These are phyloP conservation scores for Stenurella melanura DNA, from an alignment of 2,888 invertebrate genomes.

Conservation along the genomic window DNA sequence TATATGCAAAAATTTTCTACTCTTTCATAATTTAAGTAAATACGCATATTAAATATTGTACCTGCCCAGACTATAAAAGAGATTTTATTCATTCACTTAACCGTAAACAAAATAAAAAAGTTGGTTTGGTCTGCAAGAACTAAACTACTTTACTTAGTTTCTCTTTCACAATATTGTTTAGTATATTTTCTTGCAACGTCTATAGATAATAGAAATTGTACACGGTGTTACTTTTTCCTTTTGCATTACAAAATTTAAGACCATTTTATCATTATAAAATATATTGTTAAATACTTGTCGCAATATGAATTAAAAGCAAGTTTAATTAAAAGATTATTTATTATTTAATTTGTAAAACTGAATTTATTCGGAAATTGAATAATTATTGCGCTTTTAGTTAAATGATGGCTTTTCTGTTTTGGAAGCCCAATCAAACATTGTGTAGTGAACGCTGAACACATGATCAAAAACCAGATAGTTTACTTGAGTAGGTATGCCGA, in stretches of 20 bases:
- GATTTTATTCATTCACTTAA: constrained; percentile 23
- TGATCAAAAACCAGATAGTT: too few relatives aligned
- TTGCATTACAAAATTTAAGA: constrained; percentile 33
- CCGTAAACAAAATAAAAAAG: constrained; percentile 28
- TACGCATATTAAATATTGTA: neutral
- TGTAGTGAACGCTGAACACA: too few relatives aligned
- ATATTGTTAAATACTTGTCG: constrained; percentile 26
- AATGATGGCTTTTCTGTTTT: too few relatives aligned
- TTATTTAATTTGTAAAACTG: too few relatives aligned
- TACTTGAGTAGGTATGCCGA: too few relatives aligned
- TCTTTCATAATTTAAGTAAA: too few relatives aligned
- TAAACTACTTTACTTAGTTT: constrained; percentile 31
- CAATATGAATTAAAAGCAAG: constrained; percentile 9
- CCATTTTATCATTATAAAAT: neutral
- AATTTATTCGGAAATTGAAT: too few relatives aligned
- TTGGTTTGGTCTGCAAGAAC: constrained; percentile 14
- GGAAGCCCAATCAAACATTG: too few relatives aligned
- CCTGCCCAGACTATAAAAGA: neutral
- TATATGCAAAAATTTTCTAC: neutral
- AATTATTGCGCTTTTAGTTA: too few relatives aligned
- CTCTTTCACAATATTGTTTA: constrained; percentile 35
- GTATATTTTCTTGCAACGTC: constrained; percentile 18
- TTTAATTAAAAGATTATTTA: neutral
- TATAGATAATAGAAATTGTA: constrained; percentile 22
- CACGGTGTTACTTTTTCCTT: constrained; percentile 24